phyloP scores from a whole-genome alignment of 2,113 vertebrate genomes.

The Hippocampus comes region DNA sequence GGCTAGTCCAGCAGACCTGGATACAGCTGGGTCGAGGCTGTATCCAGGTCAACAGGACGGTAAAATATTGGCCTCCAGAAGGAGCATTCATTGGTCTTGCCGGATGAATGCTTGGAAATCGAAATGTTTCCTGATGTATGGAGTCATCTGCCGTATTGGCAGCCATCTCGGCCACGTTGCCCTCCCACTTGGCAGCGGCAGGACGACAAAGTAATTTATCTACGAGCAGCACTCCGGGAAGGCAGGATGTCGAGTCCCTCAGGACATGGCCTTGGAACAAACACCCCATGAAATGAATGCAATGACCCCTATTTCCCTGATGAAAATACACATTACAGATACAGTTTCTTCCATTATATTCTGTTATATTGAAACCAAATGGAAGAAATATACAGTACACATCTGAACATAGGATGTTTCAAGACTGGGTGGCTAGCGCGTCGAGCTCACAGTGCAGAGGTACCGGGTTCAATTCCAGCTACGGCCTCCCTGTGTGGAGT shows the following conservation, averaged over 20 bases:
- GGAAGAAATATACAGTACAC: neutral
- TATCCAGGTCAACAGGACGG: conserved; percentile 17
- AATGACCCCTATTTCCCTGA: neutral
- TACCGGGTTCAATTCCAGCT: too few relatives aligned
- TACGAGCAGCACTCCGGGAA: neutral
- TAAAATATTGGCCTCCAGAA: conserved; percentile 19
- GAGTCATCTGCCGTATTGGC: conserved; percentile 36
- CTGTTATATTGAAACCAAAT: neutral
- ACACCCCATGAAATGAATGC: neutral
- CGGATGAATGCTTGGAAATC: conserved; percentile 45
- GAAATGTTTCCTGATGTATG: conserved; percentile 45
- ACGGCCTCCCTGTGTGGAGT: too few relatives aligned
- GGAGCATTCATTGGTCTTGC: conserved; percentile 29
- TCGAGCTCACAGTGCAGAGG: too few relatives aligned
- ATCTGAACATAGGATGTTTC: neutral
- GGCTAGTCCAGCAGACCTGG: too few relatives aligned
- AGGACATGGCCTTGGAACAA: conserved; percentile 3
- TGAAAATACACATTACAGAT: neutral
- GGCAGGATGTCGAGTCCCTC: neutral
- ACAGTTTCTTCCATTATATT: neutral
- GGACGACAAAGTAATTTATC: conserved; percentile 4
- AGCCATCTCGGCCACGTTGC: conserved; percentile 17
- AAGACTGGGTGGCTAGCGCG: neutral
- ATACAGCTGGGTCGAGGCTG: neutral
- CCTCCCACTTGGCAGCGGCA: conserved; percentile 5